These are phyloP conservation scores for Callipepla californica DNA, from an alignment of 2,113 vertebrate genomes.

Conservation along the genomic window DNA sequence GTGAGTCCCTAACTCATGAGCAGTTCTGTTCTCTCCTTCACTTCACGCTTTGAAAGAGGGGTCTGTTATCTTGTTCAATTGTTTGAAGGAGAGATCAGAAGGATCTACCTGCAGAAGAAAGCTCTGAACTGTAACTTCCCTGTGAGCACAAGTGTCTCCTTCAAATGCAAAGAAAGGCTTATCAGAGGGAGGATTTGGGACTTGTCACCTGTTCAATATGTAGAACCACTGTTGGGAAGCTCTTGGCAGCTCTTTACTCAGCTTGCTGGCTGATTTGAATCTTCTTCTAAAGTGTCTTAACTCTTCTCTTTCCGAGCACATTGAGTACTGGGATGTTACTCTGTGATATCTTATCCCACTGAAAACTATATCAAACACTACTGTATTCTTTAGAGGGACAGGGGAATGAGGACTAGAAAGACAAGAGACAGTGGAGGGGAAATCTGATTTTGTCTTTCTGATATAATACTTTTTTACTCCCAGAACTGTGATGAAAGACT, in stretches of 20 bases:
- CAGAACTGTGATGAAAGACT: background rate
- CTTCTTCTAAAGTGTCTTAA: background rate
- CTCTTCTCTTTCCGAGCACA: background rate
- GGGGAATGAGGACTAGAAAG: background rate
- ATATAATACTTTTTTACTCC: background rate
- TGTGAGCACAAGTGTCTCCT: background rate
- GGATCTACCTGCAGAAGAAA: background rate
- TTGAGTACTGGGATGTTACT: background rate
- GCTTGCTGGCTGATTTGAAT: background rate
- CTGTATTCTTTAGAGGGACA: background rate
- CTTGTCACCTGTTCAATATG: background rate
- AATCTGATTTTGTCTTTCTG: background rate
- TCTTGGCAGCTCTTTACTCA: background rate
- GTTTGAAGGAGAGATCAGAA: constrained; percentile 24
- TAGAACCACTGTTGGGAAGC: background rate
- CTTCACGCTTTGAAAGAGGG: background rate
- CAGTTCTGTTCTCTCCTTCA: background rate
- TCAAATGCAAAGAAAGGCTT: background rate
- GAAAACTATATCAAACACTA: background rate
- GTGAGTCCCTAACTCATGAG: background rate
- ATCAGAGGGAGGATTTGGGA: background rate
- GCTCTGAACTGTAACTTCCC: background rate
- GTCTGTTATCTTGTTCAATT: background rate
- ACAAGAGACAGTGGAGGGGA: background rate
- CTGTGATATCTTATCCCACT: background rate